phyloP scores from a whole-genome alignment of 2,797 vertebrate genomes.

The Takifugu rubripes region DNA sequence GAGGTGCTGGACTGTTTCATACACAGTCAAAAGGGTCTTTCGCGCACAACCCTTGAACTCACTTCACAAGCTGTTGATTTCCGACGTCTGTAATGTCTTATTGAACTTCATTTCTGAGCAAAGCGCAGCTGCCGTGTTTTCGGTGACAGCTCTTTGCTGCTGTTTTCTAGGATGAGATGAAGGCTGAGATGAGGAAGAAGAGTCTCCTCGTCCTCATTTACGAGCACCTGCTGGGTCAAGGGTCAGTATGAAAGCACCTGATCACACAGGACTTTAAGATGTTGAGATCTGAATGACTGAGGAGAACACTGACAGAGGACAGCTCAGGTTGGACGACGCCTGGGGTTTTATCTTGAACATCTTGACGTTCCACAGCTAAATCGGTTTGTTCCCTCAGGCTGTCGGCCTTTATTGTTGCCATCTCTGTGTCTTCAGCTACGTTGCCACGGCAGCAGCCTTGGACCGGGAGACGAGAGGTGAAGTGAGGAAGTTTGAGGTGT shows the following conservation, averaged over 20 bases:
- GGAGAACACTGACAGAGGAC: too few relatives aligned
- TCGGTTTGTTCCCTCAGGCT: not conserved
- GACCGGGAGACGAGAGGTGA: constrained; percentile 86
- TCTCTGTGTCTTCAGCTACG: constrained; percentile 74
- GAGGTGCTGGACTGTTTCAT: too few relatives aligned
- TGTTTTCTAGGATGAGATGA: not conserved
- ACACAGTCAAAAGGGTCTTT: too few relatives aligned
- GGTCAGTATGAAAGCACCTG: constrained; percentile 73
- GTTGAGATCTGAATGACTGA: too few relatives aligned
- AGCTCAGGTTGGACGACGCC: too few relatives aligned
- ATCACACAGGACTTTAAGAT: not conserved
- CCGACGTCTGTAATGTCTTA: not conserved
- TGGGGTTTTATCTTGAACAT: too few relatives aligned
- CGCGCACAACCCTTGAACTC: not conserved
- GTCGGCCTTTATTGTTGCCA: not conserved
- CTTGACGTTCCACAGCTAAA: too few relatives aligned
- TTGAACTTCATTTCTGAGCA: too few relatives aligned
- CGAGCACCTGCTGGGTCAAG: constrained; percentile 87
- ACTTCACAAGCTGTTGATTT: not conserved
- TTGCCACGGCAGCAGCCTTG: constrained; percentile 81
- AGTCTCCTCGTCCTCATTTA: constrained; percentile 90
- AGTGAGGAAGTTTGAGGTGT: constrained; percentile 86
- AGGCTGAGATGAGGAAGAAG: constrained; percentile 61
- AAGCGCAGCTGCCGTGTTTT: too few relatives aligned
- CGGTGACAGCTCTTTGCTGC: not conserved